Evolutionary conservation across 2,888 invertebrate genomes (phyloP).

Genomic region (Amphipoea oculea): DNA sequence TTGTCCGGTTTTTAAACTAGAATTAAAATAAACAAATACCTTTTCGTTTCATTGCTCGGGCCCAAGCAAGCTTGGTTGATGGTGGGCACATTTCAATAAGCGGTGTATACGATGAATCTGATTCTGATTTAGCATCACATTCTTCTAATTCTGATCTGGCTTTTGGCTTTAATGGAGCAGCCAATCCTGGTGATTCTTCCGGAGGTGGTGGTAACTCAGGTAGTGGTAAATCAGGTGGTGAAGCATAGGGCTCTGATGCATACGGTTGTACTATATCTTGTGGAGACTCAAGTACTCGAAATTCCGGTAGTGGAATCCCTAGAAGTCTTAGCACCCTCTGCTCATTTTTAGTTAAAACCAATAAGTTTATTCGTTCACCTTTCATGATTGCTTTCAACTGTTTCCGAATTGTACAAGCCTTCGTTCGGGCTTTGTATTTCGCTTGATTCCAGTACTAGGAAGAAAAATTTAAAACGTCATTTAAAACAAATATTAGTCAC

Average conservation of each 20-base stretch:
- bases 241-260: not conserved
- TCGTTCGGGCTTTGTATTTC: conserved; percentile 13
- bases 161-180: not conserved
- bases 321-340: conserved; percentile 14
- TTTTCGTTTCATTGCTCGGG: conserved; percentile 6
- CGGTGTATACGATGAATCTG: conserved; percentile 3
- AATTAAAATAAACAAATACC: conserved; percentile 15
- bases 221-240: not conserved
- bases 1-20: not conserved
- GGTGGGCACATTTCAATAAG: conserved; percentile 10
- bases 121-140: conserved; percentile 9
- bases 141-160: not conserved
- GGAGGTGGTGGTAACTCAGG: not conserved
- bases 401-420: conserved; percentile 15
- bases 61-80: not conserved
- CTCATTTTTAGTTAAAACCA: conserved; percentile 15
- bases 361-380: conserved; percentile 8
- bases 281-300: conserved; percentile 6
- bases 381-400: conserved; percentile 28
- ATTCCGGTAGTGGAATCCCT: conserved; percentile 15
- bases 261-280: not conserved
- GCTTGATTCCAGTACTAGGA: conserved; percentile 26
- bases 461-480: not conserved
- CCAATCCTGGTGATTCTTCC: conserved; percentile 11
- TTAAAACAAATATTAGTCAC: not conserved